These are phyloP conservation scores for Drosophila sproati DNA, from an alignment of 1,140 invertebrate species.

Conservation along the genomic window DNA sequence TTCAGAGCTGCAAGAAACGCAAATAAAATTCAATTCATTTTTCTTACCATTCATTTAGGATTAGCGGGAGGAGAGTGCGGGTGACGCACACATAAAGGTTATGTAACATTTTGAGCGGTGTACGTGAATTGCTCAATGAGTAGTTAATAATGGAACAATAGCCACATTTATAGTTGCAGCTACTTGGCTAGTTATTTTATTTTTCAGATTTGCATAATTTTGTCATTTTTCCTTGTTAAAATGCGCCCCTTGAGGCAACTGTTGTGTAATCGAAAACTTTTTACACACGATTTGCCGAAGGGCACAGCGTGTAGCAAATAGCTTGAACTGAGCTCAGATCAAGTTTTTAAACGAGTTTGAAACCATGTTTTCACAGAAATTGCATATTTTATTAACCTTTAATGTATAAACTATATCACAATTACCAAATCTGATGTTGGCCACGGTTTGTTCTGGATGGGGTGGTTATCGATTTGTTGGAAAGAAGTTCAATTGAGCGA, in stretches of 20 bases:
- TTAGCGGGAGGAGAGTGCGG: neutral
- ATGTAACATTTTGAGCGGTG: slow-evolving; percentile 32
- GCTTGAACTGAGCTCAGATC: neutral
- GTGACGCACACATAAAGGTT: slow-evolving; percentile 42
- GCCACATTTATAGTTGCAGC: neutral
- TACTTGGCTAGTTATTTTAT: slow-evolving; percentile 11
- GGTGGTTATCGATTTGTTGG: slow-evolving; percentile 15
- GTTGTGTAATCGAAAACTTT: slow-evolving; percentile 69
- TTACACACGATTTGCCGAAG: slow-evolving; percentile 7
- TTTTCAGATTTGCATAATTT: slow-evolving; percentile 43
- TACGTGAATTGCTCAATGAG: slow-evolving; percentile 13
- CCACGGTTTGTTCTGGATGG: slow-evolving; percentile 36
- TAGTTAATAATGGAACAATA: slow-evolving; percentile 4
- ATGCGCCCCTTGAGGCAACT: slow-evolving; percentile 30
- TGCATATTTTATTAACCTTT: slow-evolving; percentile 16
- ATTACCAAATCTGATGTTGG: slow-evolving; percentile 45
- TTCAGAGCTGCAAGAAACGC: slow-evolving; percentile 26
- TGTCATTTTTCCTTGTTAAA: slow-evolving; percentile 50
- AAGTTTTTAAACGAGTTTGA: neutral
- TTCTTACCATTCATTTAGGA: slow-evolving; percentile 29
- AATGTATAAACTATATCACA: slow-evolving; percentile 37
- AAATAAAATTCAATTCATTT: slow-evolving; percentile 6
- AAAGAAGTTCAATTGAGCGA: slow-evolving; percentile 22
- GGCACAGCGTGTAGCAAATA: neutral
- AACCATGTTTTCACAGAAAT: neutral